These are phyloP conservation scores for Aurelia aurita complex sp. Pacific DNA, from an alignment of 30 jellyfish, hydroid and myxozoan species.

Conservation along the genomic window DNA sequence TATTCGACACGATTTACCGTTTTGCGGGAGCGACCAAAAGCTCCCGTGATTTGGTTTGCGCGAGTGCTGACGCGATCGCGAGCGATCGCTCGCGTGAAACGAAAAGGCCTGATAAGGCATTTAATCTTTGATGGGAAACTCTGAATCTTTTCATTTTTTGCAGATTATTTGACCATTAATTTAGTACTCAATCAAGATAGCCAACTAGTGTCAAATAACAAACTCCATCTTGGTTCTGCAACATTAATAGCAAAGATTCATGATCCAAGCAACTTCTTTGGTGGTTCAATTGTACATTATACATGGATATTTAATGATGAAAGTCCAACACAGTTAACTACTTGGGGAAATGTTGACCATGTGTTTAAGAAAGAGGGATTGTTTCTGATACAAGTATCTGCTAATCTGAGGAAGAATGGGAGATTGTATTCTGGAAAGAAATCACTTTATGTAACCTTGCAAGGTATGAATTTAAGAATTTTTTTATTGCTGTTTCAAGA, in stretches of 20 bases:
- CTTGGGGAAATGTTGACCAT: slow-evolving; percentile 6
- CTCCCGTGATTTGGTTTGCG: too few relatives aligned
- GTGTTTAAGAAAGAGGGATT: slow-evolving; percentile 35
- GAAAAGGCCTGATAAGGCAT: too few relatives aligned
- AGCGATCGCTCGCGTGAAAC: too few relatives aligned
- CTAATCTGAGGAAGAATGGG: slow-evolving; percentile 40
- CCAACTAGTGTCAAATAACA: slow-evolving; percentile 6
- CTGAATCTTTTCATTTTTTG: neutral
- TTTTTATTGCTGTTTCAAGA: too few relatives aligned
- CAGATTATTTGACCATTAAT: slow-evolving; percentile 32
- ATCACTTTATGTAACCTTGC: slow-evolving; percentile 23
- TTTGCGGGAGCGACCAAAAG: too few relatives aligned
- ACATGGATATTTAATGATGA: slow-evolving; percentile 57
- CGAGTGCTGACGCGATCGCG: too few relatives aligned
- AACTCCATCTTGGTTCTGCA: slow-evolving; percentile 23
- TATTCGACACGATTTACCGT: too few relatives aligned
- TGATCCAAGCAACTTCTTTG: slow-evolving; percentile 52
- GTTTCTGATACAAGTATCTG: slow-evolving; percentile 41
- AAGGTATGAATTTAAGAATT: slow-evolving; percentile 18
- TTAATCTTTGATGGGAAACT: too few relatives aligned
- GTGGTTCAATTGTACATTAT: slow-evolving; percentile 8
- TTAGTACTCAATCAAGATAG: slow-evolving; percentile 10
- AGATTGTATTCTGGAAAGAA: slow-evolving; percentile 35
- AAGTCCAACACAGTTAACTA: slow-evolving; percentile 16
- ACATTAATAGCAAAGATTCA: slow-evolving; percentile 33